Conservation (phyloP, 2,888 invertebrate genomes). For the Neria commutata region DNA sequence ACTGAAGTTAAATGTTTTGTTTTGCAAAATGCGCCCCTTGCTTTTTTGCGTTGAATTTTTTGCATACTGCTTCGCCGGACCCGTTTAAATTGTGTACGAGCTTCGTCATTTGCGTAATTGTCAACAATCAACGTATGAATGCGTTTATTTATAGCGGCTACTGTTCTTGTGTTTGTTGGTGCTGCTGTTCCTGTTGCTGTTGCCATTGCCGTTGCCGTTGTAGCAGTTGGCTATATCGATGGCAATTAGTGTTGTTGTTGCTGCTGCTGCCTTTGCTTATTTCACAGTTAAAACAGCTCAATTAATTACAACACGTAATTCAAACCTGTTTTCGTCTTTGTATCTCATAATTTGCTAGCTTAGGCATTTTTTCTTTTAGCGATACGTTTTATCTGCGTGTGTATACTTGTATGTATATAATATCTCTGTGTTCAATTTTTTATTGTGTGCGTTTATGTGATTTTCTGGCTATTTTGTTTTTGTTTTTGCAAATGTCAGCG, state of each 20-base stretch:
- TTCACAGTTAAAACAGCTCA: constrained; percentile 47
- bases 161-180: not conserved
- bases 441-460: too few species aligned
- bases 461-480: too few species aligned
- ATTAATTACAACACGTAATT: constrained; percentile 50
- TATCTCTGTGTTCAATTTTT: too few species aligned
- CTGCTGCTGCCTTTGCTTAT: constrained; percentile 13
- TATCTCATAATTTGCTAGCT: constrained; percentile 16
- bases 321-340: constrained; percentile 42
- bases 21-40: too few species aligned
- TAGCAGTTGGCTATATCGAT: not conserved
- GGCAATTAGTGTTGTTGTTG: constrained; percentile 8
- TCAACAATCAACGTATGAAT: not conserved
- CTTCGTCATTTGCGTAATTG: constrained; percentile 22
- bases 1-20: too few species aligned
- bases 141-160: constrained; percentile 3
- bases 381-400: not conserved
- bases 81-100: not conserved
- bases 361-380: not conserved
- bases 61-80: not conserved
- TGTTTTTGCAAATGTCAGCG: too few species aligned
- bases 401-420: too few species aligned
- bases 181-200: not conserved
- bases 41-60: too few species aligned
- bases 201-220: not conserved